Evolutionary conservation across 2,113 vertebrate species (phyloP), one percentile per base, ranked within the genome.

Genomic region (Xiphias gladius): DNA sequence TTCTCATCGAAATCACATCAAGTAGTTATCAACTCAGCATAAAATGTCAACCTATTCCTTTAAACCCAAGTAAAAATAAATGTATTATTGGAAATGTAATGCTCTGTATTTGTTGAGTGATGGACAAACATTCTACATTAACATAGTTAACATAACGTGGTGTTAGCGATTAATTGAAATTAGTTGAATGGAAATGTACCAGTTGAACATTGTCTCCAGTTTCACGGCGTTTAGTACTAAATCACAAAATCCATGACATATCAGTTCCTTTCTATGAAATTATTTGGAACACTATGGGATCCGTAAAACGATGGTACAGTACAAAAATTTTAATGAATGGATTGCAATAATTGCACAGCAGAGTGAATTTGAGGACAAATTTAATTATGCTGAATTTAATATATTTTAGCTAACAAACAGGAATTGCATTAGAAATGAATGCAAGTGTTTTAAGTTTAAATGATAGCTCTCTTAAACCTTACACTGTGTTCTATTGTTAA

Each of bases 401-500:
- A 50, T 6, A 76, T 32, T 50, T 63, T 19, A n/a, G 12, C 14
- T 37, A 41, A 58, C 43, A 88, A 88, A 74, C 64, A 79, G 72
- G 82, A 86, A 58, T 64, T 50, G 8, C 20, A 82, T 20, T 50
- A 80, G 24, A 52, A 48, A 35, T 14, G 6, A 59, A 4, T 43
- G 50, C 55, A 30, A 13, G 4, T 66, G 37, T 69, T 28, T 76
- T 70, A 41, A 71, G 39, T 52, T 10, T 8, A 5, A 46, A 68
- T 2, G 20, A 28, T 2, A 11, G 22, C 30, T 32, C 55, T 37
- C 39, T 59, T 28, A 59, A n/a, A 71, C 67, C 63, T 79, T 3
- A 50, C 61, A 62, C 39, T 2, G 8, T 16, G 39, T 57, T 83
- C 85, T 76, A 85, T 94, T 92, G 91, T 94, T 83, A 41, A 76